Base-by-base conservation (phyloP, 2,888 invertebrate species). In the Marasmarcha lunaedactyla region DNA sequence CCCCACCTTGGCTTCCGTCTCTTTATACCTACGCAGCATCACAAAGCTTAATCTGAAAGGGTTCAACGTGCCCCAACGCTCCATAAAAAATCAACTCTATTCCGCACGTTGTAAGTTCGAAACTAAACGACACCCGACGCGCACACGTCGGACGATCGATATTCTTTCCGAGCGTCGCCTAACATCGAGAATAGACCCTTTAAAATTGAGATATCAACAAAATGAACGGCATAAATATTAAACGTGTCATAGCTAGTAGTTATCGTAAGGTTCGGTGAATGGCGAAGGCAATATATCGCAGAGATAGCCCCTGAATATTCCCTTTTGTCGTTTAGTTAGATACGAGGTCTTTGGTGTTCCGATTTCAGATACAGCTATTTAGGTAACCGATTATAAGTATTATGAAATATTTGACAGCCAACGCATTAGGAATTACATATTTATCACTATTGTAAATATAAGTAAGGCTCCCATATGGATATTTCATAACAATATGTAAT, bases 21-120 rank as follows among this genome's bases (percentile, higher is more conserved):
- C 63, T 64, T 64, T 52, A 52, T 64, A 65, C 65, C 66, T 63
- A 65, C 55, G 48, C 66, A 64, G 61, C 61, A 66, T 70, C 62
- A 58, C 54, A 55, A 49, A 49, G 54, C 56, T 59, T 74, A 68
- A 71, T 68, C 72, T 70, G 63, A 76, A 81, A 77, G 77, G 79
- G 76, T 77, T 78, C 55, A 68, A 69, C 57, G 51, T 59, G 20
- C 49, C 45, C 42, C 15, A 38, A 43, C 42, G 47, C 46, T 51
- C 43, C 14, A 13, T 27, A 30, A 43, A 45, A 62, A 63, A 57
- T 30, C 30, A 11, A 4, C 30, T 9, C 30, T 30, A 30, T 30
- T 30, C 11, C 30, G 3, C 10, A 7, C 30, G n/a, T 9, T 30
- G 4, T n/a, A 4, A n/a, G 11, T 11, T 30, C n/a, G 11, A 30